phyloP scores from a whole-genome alignment of 2,888 invertebrate genomes.

The Epirrita christyi region DNA sequence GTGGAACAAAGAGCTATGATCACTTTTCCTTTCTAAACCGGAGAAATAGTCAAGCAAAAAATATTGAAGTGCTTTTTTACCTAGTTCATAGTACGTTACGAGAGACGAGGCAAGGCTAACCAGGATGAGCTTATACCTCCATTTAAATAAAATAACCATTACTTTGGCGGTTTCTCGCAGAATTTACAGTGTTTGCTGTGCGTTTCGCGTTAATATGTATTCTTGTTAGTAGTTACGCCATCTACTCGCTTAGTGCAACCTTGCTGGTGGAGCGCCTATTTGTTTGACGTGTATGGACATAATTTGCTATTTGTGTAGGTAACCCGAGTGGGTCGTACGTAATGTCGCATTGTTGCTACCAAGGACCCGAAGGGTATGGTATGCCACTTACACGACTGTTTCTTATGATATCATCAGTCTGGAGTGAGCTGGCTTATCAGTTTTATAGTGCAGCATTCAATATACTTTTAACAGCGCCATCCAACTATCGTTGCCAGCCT shows the following conservation, averaged over 20 bases:
- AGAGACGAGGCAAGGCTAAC: constrained; percentile 38
- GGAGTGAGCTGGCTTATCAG: constrained; percentile 44
- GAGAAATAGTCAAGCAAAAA: constrained; percentile 38
- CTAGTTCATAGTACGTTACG: constrained; percentile 9
- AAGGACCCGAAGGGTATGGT: constrained; percentile 60
- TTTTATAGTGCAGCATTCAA: constrained; percentile 45
- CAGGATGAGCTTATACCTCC: constrained; percentile 40
- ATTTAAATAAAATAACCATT: constrained; percentile 43
- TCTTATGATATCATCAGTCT: constrained; percentile 53
- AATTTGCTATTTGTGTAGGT: constrained; percentile 71
- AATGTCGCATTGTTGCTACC: constrained; percentile 72
- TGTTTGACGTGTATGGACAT: constrained; percentile 70
- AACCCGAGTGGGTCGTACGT: constrained; percentile 61
- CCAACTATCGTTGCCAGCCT: constrained; percentile 46
- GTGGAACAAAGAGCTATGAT: constrained; percentile 28
- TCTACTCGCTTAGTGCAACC: constrained; percentile 63
- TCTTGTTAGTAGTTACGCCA: constrained; percentile 58
- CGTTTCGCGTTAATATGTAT: constrained; percentile 46
- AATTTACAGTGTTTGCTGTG: constrained; percentile 39
- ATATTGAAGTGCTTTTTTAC: constrained; percentile 34
- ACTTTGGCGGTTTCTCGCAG: constrained; percentile 36
- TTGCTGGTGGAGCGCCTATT: constrained; percentile 67
- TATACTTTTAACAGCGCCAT: constrained; percentile 51
- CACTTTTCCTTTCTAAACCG: constrained; percentile 45
- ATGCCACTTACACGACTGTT: constrained; percentile 61